Evolutionary conservation across 1,140 invertebrate genomes (phyloP).

Genomic region (Drosophila repleta): DNA sequence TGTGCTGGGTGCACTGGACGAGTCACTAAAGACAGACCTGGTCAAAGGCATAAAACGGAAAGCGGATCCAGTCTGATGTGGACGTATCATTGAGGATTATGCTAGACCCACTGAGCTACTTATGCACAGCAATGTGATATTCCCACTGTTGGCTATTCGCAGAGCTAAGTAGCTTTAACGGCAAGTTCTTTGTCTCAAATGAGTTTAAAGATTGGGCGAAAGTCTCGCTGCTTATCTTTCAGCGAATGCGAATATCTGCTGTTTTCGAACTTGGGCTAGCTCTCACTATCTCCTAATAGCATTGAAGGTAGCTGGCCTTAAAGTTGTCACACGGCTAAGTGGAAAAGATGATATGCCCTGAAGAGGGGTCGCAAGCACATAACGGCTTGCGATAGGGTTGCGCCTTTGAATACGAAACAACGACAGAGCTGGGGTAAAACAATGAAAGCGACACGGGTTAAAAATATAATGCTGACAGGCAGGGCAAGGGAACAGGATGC

Average conservation of each 20-base stretch:
- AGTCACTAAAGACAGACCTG: constrained; percentile 28
- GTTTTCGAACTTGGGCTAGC: neutral
- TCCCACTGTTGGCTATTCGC: neutral
- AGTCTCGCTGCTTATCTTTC: neutral
- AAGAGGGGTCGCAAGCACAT: constrained; percentile 47
- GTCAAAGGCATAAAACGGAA: constrained; percentile 32
- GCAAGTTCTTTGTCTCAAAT: neutral
- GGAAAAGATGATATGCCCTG: constrained; percentile 29
- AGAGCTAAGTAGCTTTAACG: constrained; percentile 22
- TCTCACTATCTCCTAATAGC: neutral
- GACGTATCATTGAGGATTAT: constrained; percentile 41
- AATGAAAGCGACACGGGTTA: constrained; percentile 63
- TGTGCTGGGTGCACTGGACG: constrained; percentile 22
- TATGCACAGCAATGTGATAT: constrained; percentile 14
- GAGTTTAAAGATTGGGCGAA: constrained; percentile 4
- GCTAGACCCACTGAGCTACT: constrained; percentile 35
- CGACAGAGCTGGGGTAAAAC: constrained; percentile 44
- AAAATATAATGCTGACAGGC: constrained; percentile 55
- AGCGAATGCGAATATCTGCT: neutral
- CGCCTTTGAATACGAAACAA: constrained; percentile 54
- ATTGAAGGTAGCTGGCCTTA: constrained; percentile 8
- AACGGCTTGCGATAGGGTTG: constrained; percentile 55
- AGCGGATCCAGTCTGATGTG: constrained; percentile 33
- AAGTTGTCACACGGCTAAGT: constrained; percentile 13
- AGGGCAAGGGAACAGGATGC: constrained; percentile 23